These are phyloP conservation scores for Nansenia antarctica DNA, from an alignment of 2,113 vertebrate genomes.

Conservation along the genomic window DNA sequence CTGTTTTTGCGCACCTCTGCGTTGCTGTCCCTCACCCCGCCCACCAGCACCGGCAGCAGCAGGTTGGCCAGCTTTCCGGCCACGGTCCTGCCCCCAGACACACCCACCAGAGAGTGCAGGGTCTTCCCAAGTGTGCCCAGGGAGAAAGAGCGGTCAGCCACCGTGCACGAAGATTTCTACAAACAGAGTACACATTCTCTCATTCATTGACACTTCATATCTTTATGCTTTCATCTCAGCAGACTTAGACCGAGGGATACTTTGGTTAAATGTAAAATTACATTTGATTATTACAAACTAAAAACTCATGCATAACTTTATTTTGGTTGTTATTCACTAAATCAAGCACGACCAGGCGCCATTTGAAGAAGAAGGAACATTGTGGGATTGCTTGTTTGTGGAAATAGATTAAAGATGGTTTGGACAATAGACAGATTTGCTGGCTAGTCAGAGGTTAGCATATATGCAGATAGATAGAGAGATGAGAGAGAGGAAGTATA, in stretches of 20 bases:
- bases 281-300: neutral
- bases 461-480: too few relatives aligned
- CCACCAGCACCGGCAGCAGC: constrained; percentile 78
- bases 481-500: too few relatives aligned
- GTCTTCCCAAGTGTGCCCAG: constrained; percentile 82
- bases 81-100: constrained; percentile 54
- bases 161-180: constrained; percentile 81
- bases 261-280: neutral
- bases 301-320: neutral
- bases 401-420: too few relatives aligned
- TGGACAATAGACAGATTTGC: too few relatives aligned
- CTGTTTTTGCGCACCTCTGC: constrained; percentile 87
- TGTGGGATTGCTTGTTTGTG: too few relatives aligned
- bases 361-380: too few relatives aligned
- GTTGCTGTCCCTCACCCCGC: constrained; percentile 73
- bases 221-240: neutral
- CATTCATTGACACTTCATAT: neutral
- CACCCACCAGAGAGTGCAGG: constrained; percentile 72
- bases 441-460: too few relatives aligned
- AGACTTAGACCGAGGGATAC: too few relatives aligned
- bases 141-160: constrained; percentile 86
- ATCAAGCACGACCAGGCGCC: neutral
- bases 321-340: neutral
- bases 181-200: neutral
- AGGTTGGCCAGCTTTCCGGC: constrained; percentile 78